A percentile compares a stretch with the other conserved stretches of the same genome.
Evolutionary conservation across 1,140 invertebrate species (phyloP).

Genomic region (Hypsibius dujardini): DNA sequence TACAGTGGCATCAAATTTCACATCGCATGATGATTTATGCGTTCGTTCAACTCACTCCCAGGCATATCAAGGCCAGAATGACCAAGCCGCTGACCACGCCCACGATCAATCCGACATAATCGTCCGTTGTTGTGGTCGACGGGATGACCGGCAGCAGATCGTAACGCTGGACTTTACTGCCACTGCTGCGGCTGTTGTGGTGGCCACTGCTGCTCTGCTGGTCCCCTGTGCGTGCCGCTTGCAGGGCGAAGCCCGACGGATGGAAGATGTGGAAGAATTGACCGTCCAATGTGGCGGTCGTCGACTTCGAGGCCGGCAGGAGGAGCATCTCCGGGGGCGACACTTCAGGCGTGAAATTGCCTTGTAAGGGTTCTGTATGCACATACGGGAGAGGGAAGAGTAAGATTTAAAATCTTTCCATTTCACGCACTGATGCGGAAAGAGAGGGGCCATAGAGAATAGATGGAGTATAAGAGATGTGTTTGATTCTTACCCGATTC

Average conservation of each 20-base stretch:
- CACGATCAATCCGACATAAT: conserved; percentile 14
- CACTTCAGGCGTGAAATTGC: conserved; percentile 16
- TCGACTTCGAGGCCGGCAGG: neutral
- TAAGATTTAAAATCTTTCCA: conserved; percentile 4
- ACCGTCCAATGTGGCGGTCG: neutral
- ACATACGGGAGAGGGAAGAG: neutral
- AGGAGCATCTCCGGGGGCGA: neutral
- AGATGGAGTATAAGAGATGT: neutral
- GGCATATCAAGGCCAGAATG: neutral
- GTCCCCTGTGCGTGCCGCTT: neutral
- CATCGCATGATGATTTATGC: too few species aligned
- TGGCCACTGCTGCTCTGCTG: neutral
- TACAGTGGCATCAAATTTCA: too few species aligned
- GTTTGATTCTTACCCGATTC: conserved; percentile 26
- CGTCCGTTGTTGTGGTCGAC: neutral
- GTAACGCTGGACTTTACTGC: neutral
- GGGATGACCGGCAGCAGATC: neutral
- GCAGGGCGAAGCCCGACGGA: neutral
- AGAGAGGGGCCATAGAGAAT: neutral
- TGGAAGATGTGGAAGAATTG: conserved; percentile 17
- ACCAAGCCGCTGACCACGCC: neutral
- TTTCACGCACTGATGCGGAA: conserved; percentile 1
- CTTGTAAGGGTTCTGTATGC: neutral
- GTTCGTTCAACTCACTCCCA: neutral
- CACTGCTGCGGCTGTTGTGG: neutral